These are phyloP conservation scores for Bradypodion ventrale DNA, from an alignment of 2,797 vertebrate genomes.

Conservation along the genomic window DNA sequence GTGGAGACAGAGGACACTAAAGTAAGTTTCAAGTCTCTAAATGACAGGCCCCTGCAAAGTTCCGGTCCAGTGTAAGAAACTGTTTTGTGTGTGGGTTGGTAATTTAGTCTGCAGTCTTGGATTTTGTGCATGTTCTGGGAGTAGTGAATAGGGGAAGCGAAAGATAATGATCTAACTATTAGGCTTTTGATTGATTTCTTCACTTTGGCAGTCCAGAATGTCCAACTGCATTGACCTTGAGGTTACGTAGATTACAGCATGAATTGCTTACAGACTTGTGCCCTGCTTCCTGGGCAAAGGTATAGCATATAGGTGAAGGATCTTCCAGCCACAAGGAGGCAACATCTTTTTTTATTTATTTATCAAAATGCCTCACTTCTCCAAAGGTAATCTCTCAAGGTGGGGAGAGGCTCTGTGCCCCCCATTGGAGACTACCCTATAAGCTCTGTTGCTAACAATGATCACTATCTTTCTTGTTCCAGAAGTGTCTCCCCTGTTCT, in stretches of 20 bases:
- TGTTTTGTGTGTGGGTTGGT: background rate
- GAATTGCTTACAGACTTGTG: background rate
- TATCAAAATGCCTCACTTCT: background rate
- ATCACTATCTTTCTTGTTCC: background rate
- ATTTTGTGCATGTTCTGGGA: background rate
- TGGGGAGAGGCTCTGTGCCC: background rate
- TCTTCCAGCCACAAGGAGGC: background rate
- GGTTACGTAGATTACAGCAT: background rate
- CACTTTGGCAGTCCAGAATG: background rate
- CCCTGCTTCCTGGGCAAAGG: background rate
- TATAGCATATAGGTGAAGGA: background rate
- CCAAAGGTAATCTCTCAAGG: background rate
- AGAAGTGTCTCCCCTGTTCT: background rate
- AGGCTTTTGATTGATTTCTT: background rate
- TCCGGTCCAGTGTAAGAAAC: background rate
- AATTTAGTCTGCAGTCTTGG: background rate
- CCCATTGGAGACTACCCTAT: background rate
- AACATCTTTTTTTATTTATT: background rate
- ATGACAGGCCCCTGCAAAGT: background rate
- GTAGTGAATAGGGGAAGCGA: background rate
- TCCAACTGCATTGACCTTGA: background rate
- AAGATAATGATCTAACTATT: background rate
- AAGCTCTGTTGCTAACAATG: no score
- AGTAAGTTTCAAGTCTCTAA: slow-evolving; percentile 71
- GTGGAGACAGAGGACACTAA: slow-evolving; percentile 86